Conservation (phyloP, 1,140 invertebrate genomes). For the Zeugodacus cucurbitae region DNA sequence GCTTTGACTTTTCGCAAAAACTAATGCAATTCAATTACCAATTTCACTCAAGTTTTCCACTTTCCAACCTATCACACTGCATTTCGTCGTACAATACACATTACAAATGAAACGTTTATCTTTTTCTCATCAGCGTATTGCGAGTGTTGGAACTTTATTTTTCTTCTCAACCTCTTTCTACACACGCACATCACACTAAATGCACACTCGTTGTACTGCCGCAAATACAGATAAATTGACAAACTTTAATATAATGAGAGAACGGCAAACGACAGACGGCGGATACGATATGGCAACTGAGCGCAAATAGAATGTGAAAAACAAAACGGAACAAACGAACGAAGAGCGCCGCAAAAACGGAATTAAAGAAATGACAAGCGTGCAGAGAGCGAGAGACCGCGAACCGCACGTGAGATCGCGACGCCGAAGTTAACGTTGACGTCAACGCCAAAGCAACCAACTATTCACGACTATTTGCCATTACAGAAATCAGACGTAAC, state of each 20-base stretch:
- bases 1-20: not conserved
- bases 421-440: not conserved
- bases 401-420: constrained; percentile 27
- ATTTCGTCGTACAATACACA: not conserved
- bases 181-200: not conserved
- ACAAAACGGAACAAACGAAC: not conserved
- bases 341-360: not conserved
- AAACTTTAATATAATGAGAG: constrained; percentile 1
- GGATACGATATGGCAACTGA: not conserved
- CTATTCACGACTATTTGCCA: not conserved
- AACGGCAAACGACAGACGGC: not conserved
- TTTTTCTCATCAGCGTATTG: not conserved
- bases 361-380: constrained; percentile 4
- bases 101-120: not conserved
- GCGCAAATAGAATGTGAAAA: constrained; percentile 19
- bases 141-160: not conserved
- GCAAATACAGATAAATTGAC: constrained; percentile 4
- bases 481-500: not conserved
- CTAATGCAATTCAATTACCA: not conserved
- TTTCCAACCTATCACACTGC: not conserved
- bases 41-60: constrained; percentile 14
- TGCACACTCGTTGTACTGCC: constrained; percentile 3
- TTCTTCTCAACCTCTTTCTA: not conserved
- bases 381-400: not conserved
- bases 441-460: not conserved